phyloP scores from a whole-genome alignment of 2,113 vertebrate genomes.

The Columbina picui region DNA sequence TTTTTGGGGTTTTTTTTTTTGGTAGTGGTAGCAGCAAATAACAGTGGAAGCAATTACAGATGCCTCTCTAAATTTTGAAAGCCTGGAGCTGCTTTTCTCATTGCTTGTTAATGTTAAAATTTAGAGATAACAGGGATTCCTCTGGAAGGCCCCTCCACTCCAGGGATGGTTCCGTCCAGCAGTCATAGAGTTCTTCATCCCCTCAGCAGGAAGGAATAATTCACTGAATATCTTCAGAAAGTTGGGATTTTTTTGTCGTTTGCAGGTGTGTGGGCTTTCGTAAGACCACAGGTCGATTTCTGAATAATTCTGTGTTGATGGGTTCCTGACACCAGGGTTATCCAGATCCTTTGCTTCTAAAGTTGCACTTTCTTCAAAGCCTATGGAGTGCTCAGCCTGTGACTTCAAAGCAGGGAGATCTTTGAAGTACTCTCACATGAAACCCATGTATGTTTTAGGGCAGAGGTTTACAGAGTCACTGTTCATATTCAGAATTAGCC shows the following conservation, averaged over 20 bases:
- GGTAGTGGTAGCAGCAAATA: background rate
- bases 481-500: background rate
- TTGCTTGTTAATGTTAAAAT: background rate
- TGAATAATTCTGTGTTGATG: background rate
- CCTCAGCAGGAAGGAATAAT: background rate
- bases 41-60: background rate
- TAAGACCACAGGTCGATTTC: background rate
- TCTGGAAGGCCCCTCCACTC: background rate
- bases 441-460: background rate
- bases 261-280: background rate
- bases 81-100: background rate
- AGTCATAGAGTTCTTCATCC: background rate
- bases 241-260: background rate
- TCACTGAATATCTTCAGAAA: background rate
- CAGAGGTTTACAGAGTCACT: background rate
- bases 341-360: background rate
- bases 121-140: background rate
- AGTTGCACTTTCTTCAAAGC: background rate
- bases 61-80: background rate
- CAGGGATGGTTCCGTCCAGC: background rate
- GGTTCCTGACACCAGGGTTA: background rate
- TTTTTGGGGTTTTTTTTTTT: background rate
- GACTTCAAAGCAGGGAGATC: background rate
- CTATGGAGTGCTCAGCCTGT: accelerated
- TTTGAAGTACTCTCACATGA: background rate